phyloP scores from a whole-genome alignment of 2,888 invertebrate species.

The Brenthis daphne region DNA sequence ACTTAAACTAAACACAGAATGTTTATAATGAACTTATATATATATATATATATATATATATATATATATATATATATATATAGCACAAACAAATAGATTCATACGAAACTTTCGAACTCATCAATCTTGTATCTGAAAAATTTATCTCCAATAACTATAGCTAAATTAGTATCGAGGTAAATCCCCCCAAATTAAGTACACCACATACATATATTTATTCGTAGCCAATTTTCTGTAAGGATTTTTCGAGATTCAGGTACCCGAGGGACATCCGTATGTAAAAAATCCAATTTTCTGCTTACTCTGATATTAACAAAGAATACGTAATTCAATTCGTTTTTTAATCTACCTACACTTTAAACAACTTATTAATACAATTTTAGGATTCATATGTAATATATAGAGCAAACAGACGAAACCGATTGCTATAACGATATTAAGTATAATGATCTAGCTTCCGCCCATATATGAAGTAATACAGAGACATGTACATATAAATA shows the following conservation, averaged over 20 bases:
- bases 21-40: no score
- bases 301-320: slow-evolving; percentile 14
- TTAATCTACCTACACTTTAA: not conserved
- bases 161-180: not conserved
- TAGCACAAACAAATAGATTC: no score
- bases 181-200: slow-evolving; percentile 6
- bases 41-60: no score
- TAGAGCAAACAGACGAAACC: not conserved
- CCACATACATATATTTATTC: slow-evolving; percentile 8
- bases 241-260: slow-evolving; percentile 12
- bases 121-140: not conserved
- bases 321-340: slow-evolving; percentile 12
- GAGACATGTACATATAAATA: no score
- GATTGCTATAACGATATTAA: no score
- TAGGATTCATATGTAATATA: not conserved
- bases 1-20: no score
- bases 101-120: not conserved
- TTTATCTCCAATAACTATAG: not conserved
- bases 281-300: slow-evolving; percentile 23
- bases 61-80: no score
- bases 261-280: slow-evolving; percentile 18
- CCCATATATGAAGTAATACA: no score
- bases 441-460: no score
- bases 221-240: slow-evolving; percentile 1
- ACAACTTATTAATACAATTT: not conserved